A percentile compares a stretch with the other conserved stretches of the same genome.
phyloP scores from a whole-genome alignment of 2,888 invertebrate species.

The Thelaira solivaga region DNA sequence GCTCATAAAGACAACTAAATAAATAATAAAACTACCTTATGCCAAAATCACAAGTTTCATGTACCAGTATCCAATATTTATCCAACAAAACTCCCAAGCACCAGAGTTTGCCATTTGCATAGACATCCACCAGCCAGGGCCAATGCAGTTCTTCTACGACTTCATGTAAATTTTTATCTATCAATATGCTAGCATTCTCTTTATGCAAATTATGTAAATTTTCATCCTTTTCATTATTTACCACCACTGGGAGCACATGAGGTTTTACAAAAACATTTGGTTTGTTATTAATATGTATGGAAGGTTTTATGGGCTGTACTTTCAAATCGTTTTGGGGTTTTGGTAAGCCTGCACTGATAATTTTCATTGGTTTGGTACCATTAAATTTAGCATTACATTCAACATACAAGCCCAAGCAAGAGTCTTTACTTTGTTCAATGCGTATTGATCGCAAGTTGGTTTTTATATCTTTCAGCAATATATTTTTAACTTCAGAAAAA shows the following conservation, averaged over 20 bases:
- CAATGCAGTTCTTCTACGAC: constrained; percentile 77
- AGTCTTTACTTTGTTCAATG: constrained; percentile 57
- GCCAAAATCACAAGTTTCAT: constrained; percentile 78
- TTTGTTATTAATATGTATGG: constrained; percentile 64
- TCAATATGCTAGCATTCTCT: constrained; percentile 69
- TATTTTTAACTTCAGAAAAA: constrained; percentile 55
- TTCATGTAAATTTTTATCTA: constrained; percentile 71
- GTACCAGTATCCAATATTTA: constrained; percentile 82
- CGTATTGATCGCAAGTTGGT: constrained; percentile 61
- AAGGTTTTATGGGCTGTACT: constrained; percentile 64
- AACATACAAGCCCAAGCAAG: constrained; percentile 72
- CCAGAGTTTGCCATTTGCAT: constrained; percentile 82
- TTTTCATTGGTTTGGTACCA: constrained; percentile 69
- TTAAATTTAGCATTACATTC: constrained; percentile 72
- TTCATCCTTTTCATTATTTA: constrained; percentile 70
- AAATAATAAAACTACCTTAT: constrained; percentile 66
- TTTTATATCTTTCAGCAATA: constrained; percentile 10
- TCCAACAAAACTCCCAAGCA: constrained; percentile 85
- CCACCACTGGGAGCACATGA: constrained; percentile 60
- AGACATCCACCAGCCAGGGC: constrained; percentile 87
- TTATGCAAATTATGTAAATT: constrained; percentile 68
- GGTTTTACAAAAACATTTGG: constrained; percentile 71
- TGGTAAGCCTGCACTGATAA: constrained; percentile 69
- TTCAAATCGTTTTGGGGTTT: constrained; percentile 6
- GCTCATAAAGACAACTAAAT: neutral